These are phyloP conservation scores for Arrhopalites spinosus DNA, from an alignment of 2,888 invertebrate genomes.

Conservation along the genomic window DNA sequence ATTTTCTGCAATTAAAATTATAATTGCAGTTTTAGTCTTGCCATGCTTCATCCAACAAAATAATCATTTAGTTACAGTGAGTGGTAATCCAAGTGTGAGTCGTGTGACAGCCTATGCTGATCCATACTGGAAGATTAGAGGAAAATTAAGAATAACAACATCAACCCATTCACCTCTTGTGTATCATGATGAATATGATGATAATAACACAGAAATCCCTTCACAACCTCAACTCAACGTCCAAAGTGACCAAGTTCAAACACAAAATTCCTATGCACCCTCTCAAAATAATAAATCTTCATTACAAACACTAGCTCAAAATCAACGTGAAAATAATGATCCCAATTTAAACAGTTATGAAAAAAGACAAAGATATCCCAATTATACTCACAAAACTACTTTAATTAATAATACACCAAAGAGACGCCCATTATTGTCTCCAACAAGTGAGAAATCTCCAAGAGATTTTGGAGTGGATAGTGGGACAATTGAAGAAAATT, in stretches of 20 bases:
- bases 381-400: neutral
- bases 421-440: neutral
- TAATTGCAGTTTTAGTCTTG: too few species aligned
- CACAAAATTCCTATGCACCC: neutral
- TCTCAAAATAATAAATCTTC: neutral
- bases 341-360: neutral
- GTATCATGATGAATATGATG: neutral
- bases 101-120: constrained; percentile 29
- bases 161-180: neutral
- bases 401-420: neutral
- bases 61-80: neutral
- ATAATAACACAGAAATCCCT: too few species aligned
- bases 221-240: neutral
- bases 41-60: neutral
- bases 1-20: too few species aligned
- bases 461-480: neutral
- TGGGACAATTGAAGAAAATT: neutral
- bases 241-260: neutral
- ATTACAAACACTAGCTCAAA: neutral
- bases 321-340: neutral
- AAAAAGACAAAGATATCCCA: neutral
- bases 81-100: constrained; percentile 7
- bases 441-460: neutral
- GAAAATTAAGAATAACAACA: neutral
- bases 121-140: constrained; percentile 23